Evolutionary conservation across 1,140 invertebrate genomes (phyloP).

Genomic region (Zaprionus gabonicus): DNA sequence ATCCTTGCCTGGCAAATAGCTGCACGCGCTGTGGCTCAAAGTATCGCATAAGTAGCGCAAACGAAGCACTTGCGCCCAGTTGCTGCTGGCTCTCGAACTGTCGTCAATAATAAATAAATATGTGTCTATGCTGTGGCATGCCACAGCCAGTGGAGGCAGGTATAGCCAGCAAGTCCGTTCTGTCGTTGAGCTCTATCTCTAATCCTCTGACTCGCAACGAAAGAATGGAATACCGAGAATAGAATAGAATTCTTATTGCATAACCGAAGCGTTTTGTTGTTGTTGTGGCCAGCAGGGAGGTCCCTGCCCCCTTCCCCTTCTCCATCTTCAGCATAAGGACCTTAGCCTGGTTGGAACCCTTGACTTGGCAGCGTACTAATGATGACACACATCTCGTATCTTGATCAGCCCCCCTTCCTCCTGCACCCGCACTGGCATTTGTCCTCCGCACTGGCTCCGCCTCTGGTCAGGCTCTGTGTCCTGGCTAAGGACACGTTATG

Average conservation of each 20-base stretch:
- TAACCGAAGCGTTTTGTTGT: conserved; percentile 66
- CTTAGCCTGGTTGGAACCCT: conserved; percentile 46
- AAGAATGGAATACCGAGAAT: conserved; percentile 40
- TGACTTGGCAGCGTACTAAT: conserved; percentile 68
- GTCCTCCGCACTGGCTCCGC: neutral
- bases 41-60: conserved; percentile 69
- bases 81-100: conserved; percentile 41
- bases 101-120: conserved; percentile 82
- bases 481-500: conserved; percentile 45
- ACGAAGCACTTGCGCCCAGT: conserved; percentile 70
- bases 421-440: neutral
- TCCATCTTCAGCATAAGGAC: conserved; percentile 43
- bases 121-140: conserved; percentile 78
- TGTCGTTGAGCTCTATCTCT: conserved; percentile 9
- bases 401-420: conserved; percentile 46
- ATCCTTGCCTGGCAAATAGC: conserved; percentile 46
- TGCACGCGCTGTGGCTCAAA: conserved; percentile 60
- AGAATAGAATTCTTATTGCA: conserved; percentile 70
- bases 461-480: neutral
- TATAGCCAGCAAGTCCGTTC: conserved; percentile 44
- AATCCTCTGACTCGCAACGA: conserved; percentile 18
- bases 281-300: conserved; percentile 28
- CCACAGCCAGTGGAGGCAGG: conserved; percentile 47
- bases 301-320: neutral
- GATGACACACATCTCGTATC: conserved; percentile 81